Conservation (phyloP, 2,797 vertebrate genomes). For the Staurois parvus region DNA sequence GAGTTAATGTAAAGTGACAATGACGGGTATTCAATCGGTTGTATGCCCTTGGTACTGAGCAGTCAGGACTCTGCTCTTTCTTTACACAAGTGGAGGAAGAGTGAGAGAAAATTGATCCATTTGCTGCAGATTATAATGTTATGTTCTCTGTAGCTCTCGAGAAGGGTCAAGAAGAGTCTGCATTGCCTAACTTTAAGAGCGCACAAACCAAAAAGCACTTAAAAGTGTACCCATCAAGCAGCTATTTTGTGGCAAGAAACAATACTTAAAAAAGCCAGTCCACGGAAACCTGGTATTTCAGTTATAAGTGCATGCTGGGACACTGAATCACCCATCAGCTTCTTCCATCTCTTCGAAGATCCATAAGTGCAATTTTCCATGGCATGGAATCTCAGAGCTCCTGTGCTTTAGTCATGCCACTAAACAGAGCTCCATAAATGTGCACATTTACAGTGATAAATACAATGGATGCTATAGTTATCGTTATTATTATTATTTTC, state of each 20-base stretch:
- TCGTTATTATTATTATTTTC: no score
- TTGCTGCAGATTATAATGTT: constrained; percentile 47
- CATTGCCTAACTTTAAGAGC: constrained; percentile 12
- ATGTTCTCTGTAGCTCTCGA: constrained; percentile 7
- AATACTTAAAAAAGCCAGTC: background rate
- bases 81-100: constrained; percentile 30
- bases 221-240: background rate
- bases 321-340: no score
- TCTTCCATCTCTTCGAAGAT: no score
- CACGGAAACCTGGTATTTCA: no score
- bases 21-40: constrained; percentile 9
- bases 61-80: constrained; percentile 6
- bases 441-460: no score
- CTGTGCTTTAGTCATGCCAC: background rate
- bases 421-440: no score
- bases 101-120: constrained; percentile 36
- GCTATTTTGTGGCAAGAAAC: background rate
- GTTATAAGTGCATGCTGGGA: no score
- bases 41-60: background rate
- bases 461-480: no score
- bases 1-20: constrained; percentile 45
- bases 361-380: no score
- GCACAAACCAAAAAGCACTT: background rate
- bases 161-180: background rate
- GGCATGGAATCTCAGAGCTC: background rate